Evolutionary conservation across 2,797 vertebrate genomes (phyloP), one percentile per base, ranked within the genome.

Genomic region (Galaxias olidus): DNA sequence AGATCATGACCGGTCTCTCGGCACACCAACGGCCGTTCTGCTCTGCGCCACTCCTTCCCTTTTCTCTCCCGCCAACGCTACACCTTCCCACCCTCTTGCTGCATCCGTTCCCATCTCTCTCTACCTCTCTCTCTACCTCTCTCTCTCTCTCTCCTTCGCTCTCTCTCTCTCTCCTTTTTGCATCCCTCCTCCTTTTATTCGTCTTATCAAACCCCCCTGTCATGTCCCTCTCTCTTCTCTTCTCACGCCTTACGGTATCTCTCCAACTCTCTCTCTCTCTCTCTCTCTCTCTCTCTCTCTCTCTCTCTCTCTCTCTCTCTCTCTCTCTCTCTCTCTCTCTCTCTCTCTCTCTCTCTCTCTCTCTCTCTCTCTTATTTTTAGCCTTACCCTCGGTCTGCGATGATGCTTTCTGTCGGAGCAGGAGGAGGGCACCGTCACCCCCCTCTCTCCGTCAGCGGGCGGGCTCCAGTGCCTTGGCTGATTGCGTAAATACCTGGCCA

Each of bases 401-500:
- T 30, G 6, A 2, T 30, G 30, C 30, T 30, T 18, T 52, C 51
- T 52, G 17, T 9, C 15, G 10, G 15, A 52, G 51, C 51, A 19
- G 17, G 19, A 19, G 19, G 19, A 19, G 20, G 19, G 18, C 10
- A 1, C 50, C 19, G 10, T 50, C n/a, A 9, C 52, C 61, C 70
- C 73, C 55, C 30, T 59, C 54, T 75, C 61, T 50, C 71, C 45
- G 19, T 67, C 58, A 69, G 66, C 30, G 30, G 30, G 71, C 70
- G 66, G 18, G 69, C 80, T 74, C 63, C 20, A 61, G 69, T 76
- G 69, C 61, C 49, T 82, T 8, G 9, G 57, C 71, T 74, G 77
- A 86, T 84, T 88, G 71, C 75, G 72, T 75, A 78, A 87, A 75
- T 76, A 54, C 75, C 57, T 45, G 42, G 72, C 71, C 30, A 30